Percentiles rank a stretch among this genome's conserved stretches.
These are phyloP conservation scores for Cosmopolites sordidus DNA, from an alignment of 2,888 invertebrate species.

Conservation along the genomic window DNA sequence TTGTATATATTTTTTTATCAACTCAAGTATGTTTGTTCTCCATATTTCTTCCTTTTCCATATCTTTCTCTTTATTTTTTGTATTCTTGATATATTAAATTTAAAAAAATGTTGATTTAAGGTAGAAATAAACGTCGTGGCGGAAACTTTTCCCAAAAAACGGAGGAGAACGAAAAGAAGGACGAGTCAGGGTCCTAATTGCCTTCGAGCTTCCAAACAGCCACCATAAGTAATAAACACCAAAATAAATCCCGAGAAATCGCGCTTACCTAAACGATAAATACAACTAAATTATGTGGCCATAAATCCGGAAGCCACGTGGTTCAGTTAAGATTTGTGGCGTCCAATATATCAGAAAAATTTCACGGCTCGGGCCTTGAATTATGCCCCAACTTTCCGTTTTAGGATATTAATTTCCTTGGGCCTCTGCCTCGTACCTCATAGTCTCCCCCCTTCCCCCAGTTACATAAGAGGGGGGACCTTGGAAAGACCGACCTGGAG, in stretches of 20 bases:
- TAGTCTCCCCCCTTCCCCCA: neutral
- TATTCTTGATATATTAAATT: too few species aligned
- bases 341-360: constrained; percentile 49
- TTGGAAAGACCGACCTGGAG: too few species aligned
- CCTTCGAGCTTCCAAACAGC: constrained; percentile 10
- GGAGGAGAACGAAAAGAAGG: too few species aligned
- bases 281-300: constrained; percentile 44
- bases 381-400: constrained; percentile 49
- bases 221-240: constrained; percentile 29
- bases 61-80: too few species aligned
- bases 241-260: constrained; percentile 30
- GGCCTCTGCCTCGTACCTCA: constrained; percentile 2
- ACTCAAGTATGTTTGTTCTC: too few species aligned
- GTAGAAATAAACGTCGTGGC: too few species aligned
- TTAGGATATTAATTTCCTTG: constrained; percentile 49
- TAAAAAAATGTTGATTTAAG: too few species aligned
- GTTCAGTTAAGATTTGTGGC: constrained; percentile 46
- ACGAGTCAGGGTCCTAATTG: too few species aligned
- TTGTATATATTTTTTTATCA: too few species aligned
- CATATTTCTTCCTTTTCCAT: too few species aligned
- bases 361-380: constrained; percentile 38
- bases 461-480: too few species aligned
- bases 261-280: constrained; percentile 46
- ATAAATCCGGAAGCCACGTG: constrained; percentile 46
- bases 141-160: too few species aligned